Base-by-base conservation (phyloP, 2,113 vertebrate species). In the Cygnus buccinator region DNA sequence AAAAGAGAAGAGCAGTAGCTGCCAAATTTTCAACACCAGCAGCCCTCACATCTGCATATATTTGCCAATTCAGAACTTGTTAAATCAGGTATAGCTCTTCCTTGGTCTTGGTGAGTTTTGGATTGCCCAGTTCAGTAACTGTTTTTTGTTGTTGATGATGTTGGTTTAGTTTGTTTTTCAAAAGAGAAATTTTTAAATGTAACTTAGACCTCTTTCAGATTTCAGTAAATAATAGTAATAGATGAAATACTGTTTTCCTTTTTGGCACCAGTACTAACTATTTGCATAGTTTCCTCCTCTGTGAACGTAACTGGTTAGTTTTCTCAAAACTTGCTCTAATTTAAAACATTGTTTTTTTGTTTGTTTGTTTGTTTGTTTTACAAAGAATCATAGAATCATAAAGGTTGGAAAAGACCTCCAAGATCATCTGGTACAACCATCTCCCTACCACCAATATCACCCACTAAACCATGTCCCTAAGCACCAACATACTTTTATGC, bases 281-380 rank as follows among this genome's bases (percentile, higher is more conserved):
- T 83, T 95, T 94, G 89, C 87, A 75, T 93, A 97, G 82, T 92
- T 88, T 90, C 94, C 86, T 96, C 59, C 41, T 11, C 13, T 39
- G 31, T 74, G 41, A 84, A 41, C 4, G 23, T 6, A 67, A 54
- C 13, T 48, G 14, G 2, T 29, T 74, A 57, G 65, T 73, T 41
- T 13, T 7, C 14, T 59, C 31, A 61, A 20, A 82, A 35, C 6
- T 70, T 44, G 2, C 25, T 91, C 10, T 46, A 70, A 57, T 88
- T 57, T 52, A 68, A 62, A 72, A 31, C 5, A 22, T 3, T 4
- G 11, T 35, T 43, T 76, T 87, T 44, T 17, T 68, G 41, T 28
- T 68, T 19, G 62, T 67, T 54, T 6, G 25, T 63, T 43, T 43
- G 2, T 46, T 46, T 10, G 11, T 21, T 46, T 48, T 48, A 48